phyloP scores from a whole-genome alignment of 1,140 invertebrate genomes.

The Drosophila burlai region DNA sequence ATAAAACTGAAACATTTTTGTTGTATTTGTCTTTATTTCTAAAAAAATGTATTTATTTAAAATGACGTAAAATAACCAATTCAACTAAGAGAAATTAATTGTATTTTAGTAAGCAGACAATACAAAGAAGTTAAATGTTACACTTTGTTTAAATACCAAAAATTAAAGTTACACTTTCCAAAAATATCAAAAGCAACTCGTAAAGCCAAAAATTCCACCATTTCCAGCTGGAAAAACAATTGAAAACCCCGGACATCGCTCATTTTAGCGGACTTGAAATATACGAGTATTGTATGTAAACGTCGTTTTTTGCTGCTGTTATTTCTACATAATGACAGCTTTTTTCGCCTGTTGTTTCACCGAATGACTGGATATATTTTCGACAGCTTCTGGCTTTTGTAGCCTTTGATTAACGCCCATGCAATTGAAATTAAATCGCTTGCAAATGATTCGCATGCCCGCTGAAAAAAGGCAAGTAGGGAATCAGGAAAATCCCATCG shows the following conservation, averaged over 20 bases:
- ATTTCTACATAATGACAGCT: constrained; percentile 2
- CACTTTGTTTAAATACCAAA: not conserved
- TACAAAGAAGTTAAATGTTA: not conserved
- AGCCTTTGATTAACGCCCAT: constrained; percentile 75
- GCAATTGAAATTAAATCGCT: constrained; percentile 81
- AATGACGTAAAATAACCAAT: not conserved
- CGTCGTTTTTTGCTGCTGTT: not conserved
- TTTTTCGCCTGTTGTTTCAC: constrained; percentile 4
- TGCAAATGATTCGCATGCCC: constrained; percentile 71
- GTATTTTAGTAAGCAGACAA: not conserved
- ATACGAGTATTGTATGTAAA: not conserved
- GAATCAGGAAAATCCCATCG: constrained; percentile 24
- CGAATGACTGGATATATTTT: constrained; percentile 19
- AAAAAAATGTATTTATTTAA: not conserved
- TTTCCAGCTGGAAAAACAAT: not conserved
- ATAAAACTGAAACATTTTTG: not conserved
- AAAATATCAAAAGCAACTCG: not conserved
- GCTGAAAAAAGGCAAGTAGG: constrained; percentile 6
- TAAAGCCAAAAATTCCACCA: no score
- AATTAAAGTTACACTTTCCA: not conserved
- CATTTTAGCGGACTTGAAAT: not conserved
- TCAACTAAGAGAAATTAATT: not conserved
- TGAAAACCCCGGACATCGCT: not conserved
- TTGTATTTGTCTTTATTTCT: not conserved
- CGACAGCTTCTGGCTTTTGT: constrained; percentile 40